Percentiles rank a stretch among this genome's conserved stretches.
Conservation (phyloP, 2,113 vertebrate species). For the Phoenicopterus ruber region DNA sequence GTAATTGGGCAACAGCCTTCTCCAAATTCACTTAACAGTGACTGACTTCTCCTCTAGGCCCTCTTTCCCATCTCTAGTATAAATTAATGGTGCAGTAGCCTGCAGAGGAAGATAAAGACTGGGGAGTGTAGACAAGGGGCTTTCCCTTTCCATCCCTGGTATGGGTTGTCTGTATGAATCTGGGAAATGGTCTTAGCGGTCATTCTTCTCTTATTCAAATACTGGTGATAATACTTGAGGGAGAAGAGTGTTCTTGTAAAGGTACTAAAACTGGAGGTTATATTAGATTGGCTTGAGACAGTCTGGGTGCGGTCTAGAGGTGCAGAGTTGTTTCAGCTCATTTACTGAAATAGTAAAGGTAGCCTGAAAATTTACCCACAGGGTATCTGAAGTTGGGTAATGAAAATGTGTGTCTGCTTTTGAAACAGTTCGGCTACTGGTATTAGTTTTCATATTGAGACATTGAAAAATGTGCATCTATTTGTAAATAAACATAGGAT, state of each 20-base stretch:
- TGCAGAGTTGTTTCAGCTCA: background rate
- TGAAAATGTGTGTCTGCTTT: background rate
- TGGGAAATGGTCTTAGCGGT: background rate
- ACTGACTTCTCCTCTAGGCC: background rate
- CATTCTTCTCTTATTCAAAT: background rate
- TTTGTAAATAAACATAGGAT: background rate
- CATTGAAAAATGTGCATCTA: background rate
- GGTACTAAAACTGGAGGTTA: background rate
- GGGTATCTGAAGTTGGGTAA: background rate
- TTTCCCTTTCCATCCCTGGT: background rate
- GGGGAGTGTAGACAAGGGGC: rapidly evolving
- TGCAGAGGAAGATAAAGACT: background rate
- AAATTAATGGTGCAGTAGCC: background rate
- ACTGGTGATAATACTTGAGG: background rate
- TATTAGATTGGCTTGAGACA: background rate
- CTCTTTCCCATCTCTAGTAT: background rate
- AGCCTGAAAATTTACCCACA: background rate
- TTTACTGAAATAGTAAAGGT: background rate
- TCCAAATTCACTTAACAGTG: background rate
- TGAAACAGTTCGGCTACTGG: background rate
- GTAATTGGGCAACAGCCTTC: background rate
- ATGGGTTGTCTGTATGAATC: background rate
- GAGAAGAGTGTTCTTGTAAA: background rate
- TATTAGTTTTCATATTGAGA: background rate
- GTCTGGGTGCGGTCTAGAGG: rapidly evolving